These are phyloP conservation scores for Oxytorus armatus DNA, from an alignment of 2,888 invertebrate species.

Conservation along the genomic window DNA sequence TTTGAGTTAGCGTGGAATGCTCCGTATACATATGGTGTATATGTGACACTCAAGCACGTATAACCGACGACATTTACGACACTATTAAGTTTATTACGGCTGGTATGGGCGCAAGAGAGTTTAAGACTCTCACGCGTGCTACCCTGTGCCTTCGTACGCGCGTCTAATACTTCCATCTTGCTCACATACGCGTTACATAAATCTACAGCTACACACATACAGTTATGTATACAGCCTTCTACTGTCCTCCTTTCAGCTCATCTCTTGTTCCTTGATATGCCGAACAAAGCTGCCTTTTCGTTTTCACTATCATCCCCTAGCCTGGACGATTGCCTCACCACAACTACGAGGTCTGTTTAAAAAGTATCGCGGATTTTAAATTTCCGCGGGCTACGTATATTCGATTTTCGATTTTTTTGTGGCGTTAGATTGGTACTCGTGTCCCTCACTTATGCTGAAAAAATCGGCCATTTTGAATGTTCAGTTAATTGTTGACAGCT, in stretches of 20 bases:
- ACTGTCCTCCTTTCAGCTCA: neutral
- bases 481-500: no score
- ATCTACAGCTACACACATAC: no score
- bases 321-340: neutral
- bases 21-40: neutral
- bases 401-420: no score
- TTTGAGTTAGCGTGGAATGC: no score
- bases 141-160: constrained; percentile 12
- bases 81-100: constrained; percentile 79
- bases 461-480: no score
- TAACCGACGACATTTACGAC: constrained; percentile 79
- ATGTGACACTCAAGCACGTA: constrained; percentile 57
- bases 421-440: no score
- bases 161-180: constrained; percentile 7
- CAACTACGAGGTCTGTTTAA: no score
- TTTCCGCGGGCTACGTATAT: no score
- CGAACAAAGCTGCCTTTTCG: neutral
- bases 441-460: no score
- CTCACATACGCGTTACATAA: no score
- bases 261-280: neutral
- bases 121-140: constrained; percentile 72
- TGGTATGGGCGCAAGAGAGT: constrained; percentile 57
- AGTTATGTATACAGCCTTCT: constrained; percentile 5
- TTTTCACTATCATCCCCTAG: neutral
- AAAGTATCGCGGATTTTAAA: no score